Evolutionary conservation across 2,797 vertebrate genomes (phyloP), one percentile per base, ranked within the genome.

Genomic region (Clarias laeviceps): DNA sequence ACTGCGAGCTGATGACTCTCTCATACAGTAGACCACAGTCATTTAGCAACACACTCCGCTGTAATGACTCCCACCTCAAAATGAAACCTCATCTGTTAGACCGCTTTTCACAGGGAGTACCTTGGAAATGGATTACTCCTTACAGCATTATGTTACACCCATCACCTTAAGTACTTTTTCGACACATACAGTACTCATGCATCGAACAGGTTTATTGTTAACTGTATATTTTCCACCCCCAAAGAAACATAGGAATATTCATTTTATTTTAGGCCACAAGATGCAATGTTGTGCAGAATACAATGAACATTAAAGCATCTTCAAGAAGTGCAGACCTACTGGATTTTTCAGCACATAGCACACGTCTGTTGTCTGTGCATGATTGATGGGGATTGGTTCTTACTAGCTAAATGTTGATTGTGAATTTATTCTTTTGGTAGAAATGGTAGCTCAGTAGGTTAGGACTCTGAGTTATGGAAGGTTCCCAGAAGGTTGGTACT

Each of bases 1-100:
- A 82, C 79, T 78, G 14, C 20, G 27, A 73, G 84, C 79, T 80
- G 45, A 81, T 57, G 69, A 66, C 61, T 74, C 66, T 56, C 4
- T 73, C 37, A n/a, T n/a, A n/a, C n/a, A n/a, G 68, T 40, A 80
- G 27, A 61, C 82, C 34, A 15, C 68, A 85, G 66, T 73, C 37
- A 72, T 84, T 79, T 70, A 73, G 84, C 22, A 57, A 65, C 8
- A 24, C n/a, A 57, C 66, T 70, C 45, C 24, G 61, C 59, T 74
- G 40, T 82, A 85, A 85, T 82, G 79, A 82, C 69, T 81, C 29
- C 37, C 59, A 62, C 34, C 34, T 62, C 66, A 34, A 15, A 62
- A 17, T 56, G 84, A 72, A 85, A 73, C 29, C 57, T 72, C 12
- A 74, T 82, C 70, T 57, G 8, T 74, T 64, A 27, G 45, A 74